Conservation (phyloP, 2,888 invertebrate genomes). For the Bugula neritina region DNA sequence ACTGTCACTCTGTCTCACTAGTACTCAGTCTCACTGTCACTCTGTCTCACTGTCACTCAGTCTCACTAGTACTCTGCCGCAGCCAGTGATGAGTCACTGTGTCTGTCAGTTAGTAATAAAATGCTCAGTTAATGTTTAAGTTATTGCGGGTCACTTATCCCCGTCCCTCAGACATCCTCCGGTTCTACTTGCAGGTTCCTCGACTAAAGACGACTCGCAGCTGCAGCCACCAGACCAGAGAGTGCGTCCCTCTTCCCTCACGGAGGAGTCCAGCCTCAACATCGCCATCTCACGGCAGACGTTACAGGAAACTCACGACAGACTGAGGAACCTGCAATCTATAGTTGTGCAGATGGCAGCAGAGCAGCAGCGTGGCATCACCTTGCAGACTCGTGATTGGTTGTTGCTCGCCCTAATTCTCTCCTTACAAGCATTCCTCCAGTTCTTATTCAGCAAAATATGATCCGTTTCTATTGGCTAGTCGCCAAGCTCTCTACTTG, state of each 20-base stretch:
- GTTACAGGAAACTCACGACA: not conserved
- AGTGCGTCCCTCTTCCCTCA: not conserved
- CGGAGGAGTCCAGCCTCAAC: not conserved
- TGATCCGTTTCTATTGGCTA: not conserved
- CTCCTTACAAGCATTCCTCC: constrained; percentile 17
- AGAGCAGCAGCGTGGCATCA: not conserved
- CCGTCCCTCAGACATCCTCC: too few species aligned
- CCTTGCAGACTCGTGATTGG: constrained; percentile 20
- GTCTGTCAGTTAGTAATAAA: too few species aligned
- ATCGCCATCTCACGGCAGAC: not conserved
- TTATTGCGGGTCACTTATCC: too few species aligned
- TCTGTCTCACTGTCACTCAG: too few species aligned
- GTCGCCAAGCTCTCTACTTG: too few species aligned
- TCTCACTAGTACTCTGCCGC: too few species aligned
- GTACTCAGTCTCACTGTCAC: too few species aligned
- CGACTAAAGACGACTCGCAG: not conserved
- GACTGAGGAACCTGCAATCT: constrained; percentile 20
- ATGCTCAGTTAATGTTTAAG: too few species aligned
- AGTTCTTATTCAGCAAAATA: not conserved
- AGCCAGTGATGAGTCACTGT: too few species aligned
- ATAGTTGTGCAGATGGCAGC: constrained; percentile 15
- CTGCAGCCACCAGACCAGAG: not conserved
- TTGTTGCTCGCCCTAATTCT: not conserved
- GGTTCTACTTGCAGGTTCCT: not conserved
- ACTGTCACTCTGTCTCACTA: too few species aligned